Base-by-base conservation (phyloP, 2,797 vertebrate species). In the Arnoldichthys spilopterus region DNA sequence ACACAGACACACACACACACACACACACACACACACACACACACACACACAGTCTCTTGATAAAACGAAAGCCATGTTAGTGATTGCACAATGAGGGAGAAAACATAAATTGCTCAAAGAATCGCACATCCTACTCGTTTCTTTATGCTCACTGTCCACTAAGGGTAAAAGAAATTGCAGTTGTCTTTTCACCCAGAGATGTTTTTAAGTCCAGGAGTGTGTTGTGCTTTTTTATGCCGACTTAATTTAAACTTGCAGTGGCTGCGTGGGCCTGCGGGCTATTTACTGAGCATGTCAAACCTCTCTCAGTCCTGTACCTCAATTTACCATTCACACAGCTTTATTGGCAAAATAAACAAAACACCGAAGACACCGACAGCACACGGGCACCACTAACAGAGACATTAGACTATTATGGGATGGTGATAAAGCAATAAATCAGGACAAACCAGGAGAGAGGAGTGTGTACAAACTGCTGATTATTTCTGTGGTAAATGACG, bases 341-440 rank as follows among this genome's bases (percentile, higher is more conserved):
- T 32, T 77, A 77, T 76, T 83, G 82, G 82, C 68, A 70, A 77
- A 43, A 43, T 43, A 43, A 71, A 79, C 72, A 79, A 77, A 83
- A 81, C 64, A 66, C 32, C 20, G 59, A 74, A 81, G 61, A 77
- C 43, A 64, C 59, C 24, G 62, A 37, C 6, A 40, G 64, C 64
- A 86, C 79, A 85, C 82, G 90, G 87, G 90, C 84, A 86, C 40
- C n/a, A 76, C 87, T 90, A 92, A 92, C 88, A 88, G 87, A 82
- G 85, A 86, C 86, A 87, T 85, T 85, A 89, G 84, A 85, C 88
- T 83, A 89, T 93, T 91, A 91, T 54, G 64, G 83, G 66, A 54
- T 18, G 28, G 83, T 69, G 82, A 86, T 90, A 83, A 90, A 88
- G 81, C 61, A 75, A 86, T 84, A 85, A 78, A 79, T 68, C 80